phyloP scores from a whole-genome alignment of 2,888 invertebrate species.

The Tricholauxania praeusta region DNA sequence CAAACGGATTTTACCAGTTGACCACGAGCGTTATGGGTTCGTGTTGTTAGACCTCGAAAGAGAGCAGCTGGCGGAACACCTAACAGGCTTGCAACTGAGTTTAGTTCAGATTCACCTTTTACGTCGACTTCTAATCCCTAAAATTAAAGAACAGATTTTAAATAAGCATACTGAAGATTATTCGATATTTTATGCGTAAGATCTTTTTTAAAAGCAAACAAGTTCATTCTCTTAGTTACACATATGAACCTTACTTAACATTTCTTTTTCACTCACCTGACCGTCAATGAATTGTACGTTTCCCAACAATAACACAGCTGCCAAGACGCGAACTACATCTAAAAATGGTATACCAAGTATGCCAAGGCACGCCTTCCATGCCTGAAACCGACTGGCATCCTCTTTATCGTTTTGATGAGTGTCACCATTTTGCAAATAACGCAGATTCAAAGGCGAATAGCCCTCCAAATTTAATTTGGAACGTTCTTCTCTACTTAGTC shows the following conservation, averaged over 20 bases:
- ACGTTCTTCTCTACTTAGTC: slow-evolving; percentile 86
- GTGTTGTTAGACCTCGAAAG: slow-evolving; percentile 83
- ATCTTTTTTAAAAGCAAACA: too few relatives aligned
- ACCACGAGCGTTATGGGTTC: slow-evolving; percentile 83
- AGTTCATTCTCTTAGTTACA: too few relatives aligned
- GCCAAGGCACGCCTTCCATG: slow-evolving; percentile 92
- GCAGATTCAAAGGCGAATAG: slow-evolving; percentile 83
- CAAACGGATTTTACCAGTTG: slow-evolving; percentile 85
- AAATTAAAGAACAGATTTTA: slow-evolving; percentile 14
- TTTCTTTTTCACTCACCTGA: slow-evolving; percentile 64
- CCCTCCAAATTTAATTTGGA: slow-evolving; percentile 89
- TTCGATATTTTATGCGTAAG: too few relatives aligned
- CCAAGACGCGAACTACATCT: slow-evolving; percentile 91
- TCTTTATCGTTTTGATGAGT: slow-evolving; percentile 79
- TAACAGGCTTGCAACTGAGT: slow-evolving; percentile 86
- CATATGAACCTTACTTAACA: neutral
- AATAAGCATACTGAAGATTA: neutral
- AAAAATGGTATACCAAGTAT: slow-evolving; percentile 93
- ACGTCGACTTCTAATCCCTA: slow-evolving; percentile 80
- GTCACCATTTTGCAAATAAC: slow-evolving; percentile 84
- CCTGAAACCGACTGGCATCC: slow-evolving; percentile 83
- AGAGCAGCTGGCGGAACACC: slow-evolving; percentile 71
- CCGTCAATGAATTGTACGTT: slow-evolving; percentile 92
- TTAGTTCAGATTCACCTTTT: slow-evolving; percentile 84
- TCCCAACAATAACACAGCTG: slow-evolving; percentile 90